These are phyloP conservation scores for Drosophila lacertosa DNA, from an alignment of 1,140 invertebrate species.

Conservation along the genomic window DNA sequence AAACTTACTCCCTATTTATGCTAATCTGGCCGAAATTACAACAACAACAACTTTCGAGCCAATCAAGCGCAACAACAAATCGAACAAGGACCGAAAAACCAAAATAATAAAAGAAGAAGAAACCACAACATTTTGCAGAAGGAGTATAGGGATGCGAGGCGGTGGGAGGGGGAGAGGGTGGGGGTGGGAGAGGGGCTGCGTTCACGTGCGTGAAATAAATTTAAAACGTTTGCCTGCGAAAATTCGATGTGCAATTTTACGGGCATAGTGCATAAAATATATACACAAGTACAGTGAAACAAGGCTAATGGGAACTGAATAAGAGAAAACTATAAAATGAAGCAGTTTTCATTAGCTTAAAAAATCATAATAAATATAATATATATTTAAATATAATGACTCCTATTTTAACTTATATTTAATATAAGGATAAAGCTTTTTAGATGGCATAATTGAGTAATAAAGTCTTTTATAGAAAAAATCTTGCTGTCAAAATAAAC, in stretches of 20 bases:
- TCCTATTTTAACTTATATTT: too few relatives aligned
- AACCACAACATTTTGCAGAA: conserved; percentile 30
- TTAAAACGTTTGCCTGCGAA: conserved; percentile 47
- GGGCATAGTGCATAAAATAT: conserved; percentile 11
- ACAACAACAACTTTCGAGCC: conserved; percentile 1
- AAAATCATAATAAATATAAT: too few relatives aligned
- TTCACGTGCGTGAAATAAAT: conserved; percentile 79
- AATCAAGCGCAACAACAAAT: conserved; percentile 8
- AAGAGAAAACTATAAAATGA: background rate
- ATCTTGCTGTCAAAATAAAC: too few relatives aligned
- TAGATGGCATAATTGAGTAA: too few relatives aligned
- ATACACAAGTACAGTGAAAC: conserved; percentile 21
- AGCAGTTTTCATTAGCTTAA: too few relatives aligned
- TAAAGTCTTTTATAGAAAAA: too few relatives aligned
- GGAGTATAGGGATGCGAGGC: background rate
- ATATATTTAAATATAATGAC: too few relatives aligned
- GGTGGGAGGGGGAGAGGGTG: background rate
- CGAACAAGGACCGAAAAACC: background rate
- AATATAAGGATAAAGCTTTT: too few relatives aligned
- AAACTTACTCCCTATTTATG: conserved; percentile 42
- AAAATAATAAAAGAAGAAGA: background rate
- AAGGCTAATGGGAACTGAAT: background rate
- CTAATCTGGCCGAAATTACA: conserved; percentile 49
- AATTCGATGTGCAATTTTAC: conserved; percentile 24
- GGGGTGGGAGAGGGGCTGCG: conserved; percentile 2